Evolutionary conservation across 2,113 vertebrate species (phyloP), one percentile per base, ranked within the genome.

Genomic region (Bujurquina vittata): DNA sequence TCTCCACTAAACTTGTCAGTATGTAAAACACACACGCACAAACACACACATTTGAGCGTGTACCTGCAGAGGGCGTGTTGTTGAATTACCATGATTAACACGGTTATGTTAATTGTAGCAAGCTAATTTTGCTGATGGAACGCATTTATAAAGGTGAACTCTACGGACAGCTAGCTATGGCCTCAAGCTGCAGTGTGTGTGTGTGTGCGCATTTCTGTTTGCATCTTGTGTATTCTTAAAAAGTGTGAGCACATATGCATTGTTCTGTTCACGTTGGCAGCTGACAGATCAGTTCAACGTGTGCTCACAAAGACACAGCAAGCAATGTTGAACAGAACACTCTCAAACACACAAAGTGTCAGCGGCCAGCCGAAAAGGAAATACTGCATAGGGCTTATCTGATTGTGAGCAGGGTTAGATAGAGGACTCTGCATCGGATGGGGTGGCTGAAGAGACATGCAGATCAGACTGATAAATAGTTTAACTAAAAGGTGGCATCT

Each of bases 21-120:
- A 17, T 49, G 10, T 23, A 11, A 37, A 72, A 33, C 57, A 46
- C 59, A 2, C 37, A 35, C 49, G 61, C 4, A 31, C 12, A 49
- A 5, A 7, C 35, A 33, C 69, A 72, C 40, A 46, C 35, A 55
- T 52, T 37, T 46, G 35, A 52, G 74, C 40, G 35, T 84, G 82
- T 85, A 2, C 62, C 56, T 80, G 33, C 54, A 77, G 55, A 33
- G 33, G 7, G 29, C 54, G 63, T 79, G 73, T 62, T 67, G 72
- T 79, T 67, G n/a, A 90, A 90, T 92, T 89, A 84, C 2, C 86
- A 90, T 93, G 88, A 91, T 89, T 91, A 91, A 93, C 76, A 59
- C 10, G 59, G 75, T 92, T 91, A 93, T 91, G 88, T 80, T 89
- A 84, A 93, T 91, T 87, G 79, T 9, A 31, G 60, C 23, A 1